Evolutionary conservation across 2,888 invertebrate species (phyloP).

Genomic region (Leptinotarsa rubiginosa): DNA sequence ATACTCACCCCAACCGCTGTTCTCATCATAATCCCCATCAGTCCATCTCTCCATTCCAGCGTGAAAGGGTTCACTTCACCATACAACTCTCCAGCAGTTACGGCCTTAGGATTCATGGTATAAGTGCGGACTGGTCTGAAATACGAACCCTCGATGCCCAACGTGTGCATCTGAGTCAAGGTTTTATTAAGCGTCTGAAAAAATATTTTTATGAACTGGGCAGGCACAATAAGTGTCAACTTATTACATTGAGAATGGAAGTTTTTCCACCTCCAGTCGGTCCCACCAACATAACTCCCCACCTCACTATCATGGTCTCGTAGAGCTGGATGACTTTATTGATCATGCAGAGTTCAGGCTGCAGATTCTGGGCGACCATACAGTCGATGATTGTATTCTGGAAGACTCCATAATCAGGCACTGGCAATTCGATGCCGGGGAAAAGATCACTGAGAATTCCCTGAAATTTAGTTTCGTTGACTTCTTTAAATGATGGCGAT

Average conservation of each 20-base stretch:
- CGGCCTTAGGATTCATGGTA: slow-evolving; percentile 89
- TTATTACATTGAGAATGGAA: slow-evolving; percentile 75
- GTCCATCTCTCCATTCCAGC: slow-evolving; percentile 91
- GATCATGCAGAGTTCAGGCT: slow-evolving; percentile 76
- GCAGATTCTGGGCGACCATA: slow-evolving; percentile 72
- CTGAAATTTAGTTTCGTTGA: slow-evolving; percentile 56
- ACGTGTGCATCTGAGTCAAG: slow-evolving; percentile 74
- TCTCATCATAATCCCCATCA: slow-evolving; percentile 78
- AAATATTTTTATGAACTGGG: slow-evolving; percentile 15
- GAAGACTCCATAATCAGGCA: slow-evolving; percentile 82
- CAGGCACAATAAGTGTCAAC: not conserved
- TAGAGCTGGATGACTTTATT: slow-evolving; percentile 86
- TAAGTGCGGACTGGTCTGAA: slow-evolving; percentile 82
- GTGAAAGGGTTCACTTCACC: slow-evolving; percentile 87
- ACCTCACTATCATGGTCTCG: slow-evolving; percentile 91
- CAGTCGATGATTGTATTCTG: slow-evolving; percentile 73
- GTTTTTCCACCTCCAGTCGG: slow-evolving; percentile 91
- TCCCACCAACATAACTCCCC: slow-evolving; percentile 93
- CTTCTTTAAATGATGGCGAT: too few relatives aligned
- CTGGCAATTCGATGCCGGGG: slow-evolving; percentile 83
- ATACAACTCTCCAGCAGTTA: slow-evolving; percentile 88
- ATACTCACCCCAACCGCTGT: slow-evolving; percentile 69
- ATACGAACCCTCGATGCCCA: slow-evolving; percentile 72
- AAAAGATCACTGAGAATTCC: slow-evolving; percentile 92
- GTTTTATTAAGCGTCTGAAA: slow-evolving; percentile 78